A percentile compares a stretch with the other conserved stretches of the same genome.
phyloP scores from a whole-genome alignment of 2,113 vertebrate genomes.

The Gallinago paraguaiae region DNA sequence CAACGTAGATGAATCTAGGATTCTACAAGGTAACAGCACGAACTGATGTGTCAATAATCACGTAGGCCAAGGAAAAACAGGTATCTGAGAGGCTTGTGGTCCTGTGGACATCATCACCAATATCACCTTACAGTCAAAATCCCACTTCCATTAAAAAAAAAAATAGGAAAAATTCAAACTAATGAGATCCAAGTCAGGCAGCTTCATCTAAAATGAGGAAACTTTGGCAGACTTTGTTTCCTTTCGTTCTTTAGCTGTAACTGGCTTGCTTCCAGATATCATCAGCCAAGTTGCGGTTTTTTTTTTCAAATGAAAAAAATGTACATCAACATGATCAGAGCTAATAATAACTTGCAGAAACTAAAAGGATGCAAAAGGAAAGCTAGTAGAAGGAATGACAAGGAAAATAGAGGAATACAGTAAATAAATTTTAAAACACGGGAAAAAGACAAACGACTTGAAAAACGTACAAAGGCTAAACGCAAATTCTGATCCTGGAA shows the following conservation, averaged over 20 bases:
- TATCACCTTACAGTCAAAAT: neutral
- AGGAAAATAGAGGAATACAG: neutral
- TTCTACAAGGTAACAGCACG: neutral
- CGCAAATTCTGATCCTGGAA: neutral
- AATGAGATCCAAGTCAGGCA: neutral
- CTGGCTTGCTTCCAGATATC: neutral
- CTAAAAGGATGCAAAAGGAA: neutral
- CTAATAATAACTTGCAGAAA: neutral
- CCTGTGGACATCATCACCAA: neutral
- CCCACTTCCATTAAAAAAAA: neutral
- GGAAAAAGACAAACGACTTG: neutral
- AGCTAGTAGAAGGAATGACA: neutral
- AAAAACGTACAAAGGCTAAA: neutral
- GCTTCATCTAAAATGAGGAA: neutral
- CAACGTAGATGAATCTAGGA: neutral
- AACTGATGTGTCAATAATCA: neutral
- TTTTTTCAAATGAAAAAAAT: neutral
- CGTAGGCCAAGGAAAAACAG: neutral
- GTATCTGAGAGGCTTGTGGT: neutral
- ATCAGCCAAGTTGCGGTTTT: neutral
- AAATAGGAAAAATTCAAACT: neutral
- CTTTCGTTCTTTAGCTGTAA: neutral
- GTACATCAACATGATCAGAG: neutral
- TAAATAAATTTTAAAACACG: neutral
- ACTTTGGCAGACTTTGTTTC: conserved; percentile 4